Conservation (phyloP, 2,888 invertebrate species). For the Apamea sordens region DNA sequence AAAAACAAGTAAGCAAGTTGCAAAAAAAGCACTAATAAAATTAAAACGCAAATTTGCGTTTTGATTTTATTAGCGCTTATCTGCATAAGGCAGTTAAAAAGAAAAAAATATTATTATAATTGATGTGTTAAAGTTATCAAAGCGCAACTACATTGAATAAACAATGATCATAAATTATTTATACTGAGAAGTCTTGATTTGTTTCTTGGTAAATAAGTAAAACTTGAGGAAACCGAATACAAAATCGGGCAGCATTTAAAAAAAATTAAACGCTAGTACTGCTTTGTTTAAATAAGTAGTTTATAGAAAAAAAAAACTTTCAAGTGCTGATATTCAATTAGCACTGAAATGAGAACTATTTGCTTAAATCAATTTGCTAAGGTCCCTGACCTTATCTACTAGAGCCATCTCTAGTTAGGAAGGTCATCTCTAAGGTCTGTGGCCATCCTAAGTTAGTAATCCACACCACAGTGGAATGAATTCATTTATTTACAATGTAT, state of each 20-base stretch:
- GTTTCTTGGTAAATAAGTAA: background rate
- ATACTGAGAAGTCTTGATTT: slow-evolving; percentile 33
- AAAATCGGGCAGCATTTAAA: background rate
- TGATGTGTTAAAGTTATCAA: slow-evolving; percentile 28
- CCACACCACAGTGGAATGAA: background rate
- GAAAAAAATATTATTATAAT: slow-evolving; percentile 24
- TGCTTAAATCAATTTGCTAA: background rate
- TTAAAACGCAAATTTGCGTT: background rate
- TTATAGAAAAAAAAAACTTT: background rate
- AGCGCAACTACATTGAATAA: slow-evolving; percentile 20
- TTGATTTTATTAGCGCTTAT: slow-evolving; percentile 10
- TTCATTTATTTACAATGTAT: background rate
- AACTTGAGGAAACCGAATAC: slow-evolving; percentile 22
- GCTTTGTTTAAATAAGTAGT: background rate
- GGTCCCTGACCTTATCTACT: background rate
- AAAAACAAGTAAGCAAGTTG: too few relatives aligned
- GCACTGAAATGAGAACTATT: background rate
- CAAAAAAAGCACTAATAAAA: too few relatives aligned
- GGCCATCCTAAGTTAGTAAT: background rate
- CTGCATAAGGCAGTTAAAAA: background rate
- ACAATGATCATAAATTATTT: slow-evolving; percentile 16
- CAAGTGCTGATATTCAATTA: background rate
- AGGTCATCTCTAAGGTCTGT: too few relatives aligned
- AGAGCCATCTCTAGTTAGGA: background rate
- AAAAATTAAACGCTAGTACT: background rate